phyloP scores from a whole-genome alignment of 2,113 vertebrate genomes.

The Psophia crepitans region DNA sequence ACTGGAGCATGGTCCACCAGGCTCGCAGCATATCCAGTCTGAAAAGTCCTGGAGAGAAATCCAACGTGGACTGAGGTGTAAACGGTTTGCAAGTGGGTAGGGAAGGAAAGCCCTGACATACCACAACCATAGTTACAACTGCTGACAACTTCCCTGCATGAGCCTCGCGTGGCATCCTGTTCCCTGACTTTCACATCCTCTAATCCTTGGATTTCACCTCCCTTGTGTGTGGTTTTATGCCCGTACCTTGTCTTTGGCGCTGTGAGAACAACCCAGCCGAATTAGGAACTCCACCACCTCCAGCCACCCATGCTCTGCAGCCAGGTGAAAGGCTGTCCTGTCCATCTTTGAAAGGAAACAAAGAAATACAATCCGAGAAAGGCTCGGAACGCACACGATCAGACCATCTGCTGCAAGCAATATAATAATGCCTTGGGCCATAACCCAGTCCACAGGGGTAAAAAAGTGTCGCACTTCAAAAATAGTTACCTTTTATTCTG shows the following conservation, averaged over 20 bases:
- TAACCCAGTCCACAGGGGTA: neutral
- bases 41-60: neutral
- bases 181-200: neutral
- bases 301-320: constrained; percentile 79
- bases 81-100: neutral
- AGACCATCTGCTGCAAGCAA: neutral
- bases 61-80: neutral
- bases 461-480: neutral
- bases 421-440: neutral
- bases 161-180: neutral
- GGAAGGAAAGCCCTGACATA: neutral
- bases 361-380: neutral
- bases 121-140: neutral
- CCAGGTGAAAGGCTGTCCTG: constrained; percentile 84
- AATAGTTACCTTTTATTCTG: neutral
- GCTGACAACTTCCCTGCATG: neutral
- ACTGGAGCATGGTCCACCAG: neutral
- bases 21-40: neutral
- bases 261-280: constrained; percentile 77
- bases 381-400: neutral
- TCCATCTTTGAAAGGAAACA: constrained; percentile 58
- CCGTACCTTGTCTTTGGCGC: constrained; percentile 85
- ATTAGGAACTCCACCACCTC: constrained; percentile 86
- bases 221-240: neutral
- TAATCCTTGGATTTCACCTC: neutral